phyloP scores from a whole-genome alignment of 2,113 vertebrate species.

The Tyrannus savana region DNA sequence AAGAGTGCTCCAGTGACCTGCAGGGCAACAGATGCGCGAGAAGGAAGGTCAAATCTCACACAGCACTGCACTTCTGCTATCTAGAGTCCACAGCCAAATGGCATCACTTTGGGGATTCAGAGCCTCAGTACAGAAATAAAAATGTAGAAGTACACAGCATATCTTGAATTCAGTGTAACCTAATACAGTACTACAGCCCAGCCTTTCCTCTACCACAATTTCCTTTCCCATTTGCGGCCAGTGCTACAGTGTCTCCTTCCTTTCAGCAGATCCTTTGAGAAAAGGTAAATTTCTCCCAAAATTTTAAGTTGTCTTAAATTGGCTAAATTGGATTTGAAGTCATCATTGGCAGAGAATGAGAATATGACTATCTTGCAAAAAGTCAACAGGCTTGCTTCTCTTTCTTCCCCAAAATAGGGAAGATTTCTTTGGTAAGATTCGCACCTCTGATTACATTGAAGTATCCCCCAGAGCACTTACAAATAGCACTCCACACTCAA shows the following conservation, averaged over 20 bases:
- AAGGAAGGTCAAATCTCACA: not conserved
- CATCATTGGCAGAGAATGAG: not conserved
- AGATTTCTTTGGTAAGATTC: not conserved
- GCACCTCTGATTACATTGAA: not conserved
- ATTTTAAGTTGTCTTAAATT: not conserved
- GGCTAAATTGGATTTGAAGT: not conserved
- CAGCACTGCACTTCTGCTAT: not conserved
- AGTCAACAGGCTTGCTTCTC: not conserved
- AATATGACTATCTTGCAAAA: not conserved
- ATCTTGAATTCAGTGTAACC: not conserved
- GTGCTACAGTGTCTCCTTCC: accelerated
- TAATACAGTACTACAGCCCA: not conserved
- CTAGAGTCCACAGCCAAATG: not conserved
- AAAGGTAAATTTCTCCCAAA: not conserved
- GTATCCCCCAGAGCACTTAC: not conserved
- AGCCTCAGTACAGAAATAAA: not conserved
- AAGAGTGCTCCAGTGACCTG: too few species aligned
- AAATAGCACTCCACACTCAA: not conserved
- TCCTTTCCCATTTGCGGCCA: not conserved
- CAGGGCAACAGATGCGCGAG: not conserved
- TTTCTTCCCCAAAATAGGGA: not conserved
- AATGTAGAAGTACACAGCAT: not conserved
- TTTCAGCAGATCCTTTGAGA: not conserved
- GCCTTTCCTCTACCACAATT: not conserved
- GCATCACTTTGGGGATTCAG: not conserved